Percentiles rank a stretch among this genome's conserved stretches.
phyloP scores from a whole-genome alignment of 2,797 vertebrate genomes.

The Ibycter americanus region DNA sequence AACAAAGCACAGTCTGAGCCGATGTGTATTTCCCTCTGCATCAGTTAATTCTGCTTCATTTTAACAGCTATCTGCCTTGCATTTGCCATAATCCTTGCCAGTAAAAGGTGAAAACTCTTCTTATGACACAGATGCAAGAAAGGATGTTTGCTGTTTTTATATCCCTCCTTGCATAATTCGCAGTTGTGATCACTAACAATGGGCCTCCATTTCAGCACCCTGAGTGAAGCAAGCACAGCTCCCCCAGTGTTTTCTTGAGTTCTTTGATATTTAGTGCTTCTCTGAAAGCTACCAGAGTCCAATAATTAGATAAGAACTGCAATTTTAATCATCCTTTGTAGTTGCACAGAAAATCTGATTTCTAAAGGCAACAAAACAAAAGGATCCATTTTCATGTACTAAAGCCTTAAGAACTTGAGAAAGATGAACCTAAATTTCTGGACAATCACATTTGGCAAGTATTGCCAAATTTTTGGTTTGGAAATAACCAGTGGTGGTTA shows the following conservation, averaged over 20 bases:
- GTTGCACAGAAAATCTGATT: neutral
- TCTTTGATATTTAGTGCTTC: neutral
- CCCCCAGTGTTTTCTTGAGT: neutral
- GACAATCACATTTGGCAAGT: neutral
- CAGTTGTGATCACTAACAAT: neutral
- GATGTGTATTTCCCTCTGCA: neutral
- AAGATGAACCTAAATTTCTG: neutral
- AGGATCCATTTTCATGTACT: neutral
- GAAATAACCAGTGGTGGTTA: conserved; percentile 12
- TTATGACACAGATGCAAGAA: neutral
- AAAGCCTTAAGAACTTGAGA: neutral
- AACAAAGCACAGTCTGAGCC: neutral
- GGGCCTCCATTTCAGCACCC: neutral
- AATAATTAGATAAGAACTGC: neutral
- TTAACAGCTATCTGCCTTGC: neutral
- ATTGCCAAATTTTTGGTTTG: neutral
- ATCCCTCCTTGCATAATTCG: neutral
- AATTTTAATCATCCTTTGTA: neutral
- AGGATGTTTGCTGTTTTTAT: neutral
- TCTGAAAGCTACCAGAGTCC: neutral
- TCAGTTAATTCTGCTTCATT: conserved; percentile 10
- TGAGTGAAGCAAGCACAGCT: neutral
- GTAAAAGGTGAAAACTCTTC: conserved; percentile 20
- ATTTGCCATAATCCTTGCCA: conserved; percentile 13
- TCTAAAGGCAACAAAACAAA: neutral